Percentiles rank a stretch among this genome's conserved stretches.
These are phyloP conservation scores for Eurytoma adleriae DNA, from an alignment of 2,888 invertebrate species.

Conservation along the genomic window DNA sequence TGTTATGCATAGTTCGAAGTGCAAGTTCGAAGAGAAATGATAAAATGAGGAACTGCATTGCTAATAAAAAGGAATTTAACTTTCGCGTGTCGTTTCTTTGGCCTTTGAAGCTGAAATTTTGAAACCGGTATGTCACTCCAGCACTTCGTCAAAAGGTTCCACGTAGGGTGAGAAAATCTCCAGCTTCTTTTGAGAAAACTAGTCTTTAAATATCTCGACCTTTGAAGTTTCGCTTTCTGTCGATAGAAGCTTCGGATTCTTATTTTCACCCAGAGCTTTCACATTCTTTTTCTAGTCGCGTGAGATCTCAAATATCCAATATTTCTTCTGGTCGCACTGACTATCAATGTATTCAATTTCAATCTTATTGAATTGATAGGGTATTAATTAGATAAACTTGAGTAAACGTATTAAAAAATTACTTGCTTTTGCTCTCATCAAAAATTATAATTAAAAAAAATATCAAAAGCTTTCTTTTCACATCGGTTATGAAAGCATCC, in stretches of 20 bases:
- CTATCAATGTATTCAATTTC: not conserved
- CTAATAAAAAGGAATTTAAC: not conserved
- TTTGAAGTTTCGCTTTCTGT: slow-evolving; percentile 34
- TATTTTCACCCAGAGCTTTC: not conserved
- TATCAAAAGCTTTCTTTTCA: too few species aligned
- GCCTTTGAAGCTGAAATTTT: not conserved
- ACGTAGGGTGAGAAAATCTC: not conserved
- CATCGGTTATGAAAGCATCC: slow-evolving; percentile 2
- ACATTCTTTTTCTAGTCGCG: not conserved
- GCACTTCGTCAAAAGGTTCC: slow-evolving; percentile 3
- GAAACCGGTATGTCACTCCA: slow-evolving; percentile 10
- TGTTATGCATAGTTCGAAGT: too few species aligned
- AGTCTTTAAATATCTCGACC: slow-evolving; percentile 28
- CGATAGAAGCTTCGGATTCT: slow-evolving; percentile 18
- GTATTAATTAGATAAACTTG: too few species aligned
- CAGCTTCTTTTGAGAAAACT: slow-evolving; percentile 13
- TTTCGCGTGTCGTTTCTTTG: not conserved
- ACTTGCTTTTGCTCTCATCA: too few species aligned
- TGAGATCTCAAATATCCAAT: not conserved
- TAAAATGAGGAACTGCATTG: too few species aligned
- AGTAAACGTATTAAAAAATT: too few species aligned
- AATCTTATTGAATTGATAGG: too few species aligned
- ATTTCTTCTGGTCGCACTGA: slow-evolving; percentile 9
- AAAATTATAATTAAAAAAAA: too few species aligned
- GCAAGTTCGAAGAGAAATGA: too few species aligned